These are phyloP conservation scores for Caenorhabditis uteleia DNA, from an alignment of 2,888 invertebrate species.

Conservation along the genomic window DNA sequence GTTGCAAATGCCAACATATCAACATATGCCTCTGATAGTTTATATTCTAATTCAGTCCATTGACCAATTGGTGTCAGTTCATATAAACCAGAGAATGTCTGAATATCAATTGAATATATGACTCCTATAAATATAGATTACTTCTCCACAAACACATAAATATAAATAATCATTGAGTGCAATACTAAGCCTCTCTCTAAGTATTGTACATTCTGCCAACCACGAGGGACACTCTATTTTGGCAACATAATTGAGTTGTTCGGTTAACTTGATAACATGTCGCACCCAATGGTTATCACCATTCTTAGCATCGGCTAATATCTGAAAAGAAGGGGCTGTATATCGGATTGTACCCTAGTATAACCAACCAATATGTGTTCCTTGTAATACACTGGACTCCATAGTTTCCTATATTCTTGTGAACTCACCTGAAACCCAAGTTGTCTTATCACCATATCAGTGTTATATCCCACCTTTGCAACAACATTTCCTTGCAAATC, in stretches of 20 bases:
- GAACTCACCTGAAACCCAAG: slow-evolving; percentile 27
- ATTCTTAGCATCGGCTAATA: slow-evolving; percentile 37
- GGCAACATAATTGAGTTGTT: slow-evolving; percentile 46
- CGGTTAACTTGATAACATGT: slow-evolving; percentile 43
- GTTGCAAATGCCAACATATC: slow-evolving; percentile 55
- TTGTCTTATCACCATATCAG: slow-evolving; percentile 4
- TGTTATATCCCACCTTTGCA: too few species aligned
- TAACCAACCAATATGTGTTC: slow-evolving; percentile 45
- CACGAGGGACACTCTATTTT: slow-evolving; percentile 52
- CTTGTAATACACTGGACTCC: slow-evolving; percentile 45
- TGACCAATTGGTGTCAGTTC: slow-evolving; percentile 50
- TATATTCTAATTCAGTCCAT: slow-evolving; percentile 55
- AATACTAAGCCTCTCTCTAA: slow-evolving; percentile 46
- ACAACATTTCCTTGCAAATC: slow-evolving; percentile 40
- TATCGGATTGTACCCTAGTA: too few species aligned
- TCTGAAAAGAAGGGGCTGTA: slow-evolving; percentile 9
- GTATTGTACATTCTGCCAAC: slow-evolving; percentile 41
- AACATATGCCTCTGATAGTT: slow-evolving; percentile 47
- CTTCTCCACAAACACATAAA: slow-evolving; percentile 50
- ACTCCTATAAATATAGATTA: slow-evolving; percentile 1
- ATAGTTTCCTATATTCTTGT: slow-evolving; percentile 35
- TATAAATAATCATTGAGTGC: slow-evolving; percentile 53
- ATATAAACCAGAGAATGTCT: slow-evolving; percentile 54
- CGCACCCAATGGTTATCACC: slow-evolving; percentile 39
- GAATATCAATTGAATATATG: slow-evolving; percentile 1